Conservation (phyloP, 1,140 invertebrate species). For the Drosophila chauvacae region DNA sequence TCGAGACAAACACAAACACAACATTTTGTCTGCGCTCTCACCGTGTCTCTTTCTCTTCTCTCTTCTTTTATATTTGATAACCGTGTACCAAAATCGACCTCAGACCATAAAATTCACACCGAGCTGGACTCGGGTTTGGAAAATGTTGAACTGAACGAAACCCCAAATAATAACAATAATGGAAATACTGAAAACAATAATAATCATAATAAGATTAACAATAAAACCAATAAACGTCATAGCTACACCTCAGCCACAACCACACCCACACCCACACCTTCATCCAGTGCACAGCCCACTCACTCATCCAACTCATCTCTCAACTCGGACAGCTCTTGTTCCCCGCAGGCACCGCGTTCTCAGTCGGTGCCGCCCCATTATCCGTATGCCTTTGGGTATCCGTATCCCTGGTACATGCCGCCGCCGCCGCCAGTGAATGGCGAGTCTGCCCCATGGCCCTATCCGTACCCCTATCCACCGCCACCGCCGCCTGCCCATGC, state of each 20-base stretch:
- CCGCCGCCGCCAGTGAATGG: constrained; percentile 40
- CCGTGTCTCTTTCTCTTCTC: constrained; percentile 77
- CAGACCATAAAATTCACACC: constrained; percentile 81
- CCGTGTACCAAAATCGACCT: constrained; percentile 76
- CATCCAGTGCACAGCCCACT: constrained; percentile 33
- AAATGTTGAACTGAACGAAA: constrained; percentile 83
- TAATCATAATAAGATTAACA: constrained; percentile 72
- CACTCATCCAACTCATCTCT: constrained; percentile 79
- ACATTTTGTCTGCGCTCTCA: constrained; percentile 76
- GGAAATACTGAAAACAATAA: constrained; percentile 58
- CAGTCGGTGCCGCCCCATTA: constrained; percentile 73
- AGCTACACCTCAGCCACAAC: constrained; percentile 56
- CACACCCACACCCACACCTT: constrained; percentile 20
- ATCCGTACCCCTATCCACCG: constrained; percentile 67
- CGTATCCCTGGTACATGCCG: constrained; percentile 75
- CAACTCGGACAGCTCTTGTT: constrained; percentile 67
- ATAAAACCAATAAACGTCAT: constrained; percentile 67
- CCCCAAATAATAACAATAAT: constrained; percentile 68
- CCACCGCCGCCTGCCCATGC: constrained; percentile 52
- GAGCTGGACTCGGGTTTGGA: constrained; percentile 83
- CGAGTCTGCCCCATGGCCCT: constrained; percentile 52
- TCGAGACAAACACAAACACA: constrained; percentile 15
- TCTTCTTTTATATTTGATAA: constrained; percentile 82
- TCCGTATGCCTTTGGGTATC: constrained; percentile 74
- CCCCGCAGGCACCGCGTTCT: constrained; percentile 50